Base-by-base conservation (phyloP, 2,113 vertebrate genomes). In the Dipodomys stephensi region DNA sequence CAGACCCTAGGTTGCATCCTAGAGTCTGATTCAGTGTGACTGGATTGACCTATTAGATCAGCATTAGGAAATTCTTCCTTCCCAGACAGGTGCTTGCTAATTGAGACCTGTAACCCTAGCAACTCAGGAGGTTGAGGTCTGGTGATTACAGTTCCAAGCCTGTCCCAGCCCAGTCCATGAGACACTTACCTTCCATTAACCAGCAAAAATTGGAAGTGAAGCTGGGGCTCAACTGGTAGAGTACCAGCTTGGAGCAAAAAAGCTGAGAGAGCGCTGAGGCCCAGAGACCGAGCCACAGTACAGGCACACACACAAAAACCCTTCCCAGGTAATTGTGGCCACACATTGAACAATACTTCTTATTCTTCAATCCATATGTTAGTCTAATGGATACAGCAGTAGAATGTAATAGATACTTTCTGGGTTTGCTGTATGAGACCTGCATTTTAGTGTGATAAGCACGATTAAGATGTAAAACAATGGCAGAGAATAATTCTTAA, bases 381-480 rank as follows among this genome's bases (percentile, higher is more conserved):
- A 64, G 1, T 65, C 3, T 32, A 65, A 3, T 30, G 79, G 77
- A 89, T 44, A 23, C 73, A 71, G 7, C 4, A 2, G 8, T 20
- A n/a, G 19, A 81, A 64, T 65, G 62, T 11, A 53, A 44, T 16
- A 4, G n/a, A 73, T 9, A 76, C 28, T 71, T 69, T 83, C 3
- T 83, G 68, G 62, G 25, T 11, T 82, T 78, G 87, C 64, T 23
- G 90, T 7, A 49, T 12, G 53, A 81, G 19, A 60, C 16, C 46
- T 87, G 53, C 6, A 82, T 64, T 78, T 94, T 69, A 72, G 84
- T 71, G n/a, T 81, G 73, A 67, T 94, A 90, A 57, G 64, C 6
- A 83, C 20, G 65, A 91, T 32, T 76, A 35, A 57, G 73, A 67
- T n/a, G 15, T 57, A 19, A 60, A 67, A 73, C 8, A 64, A 83